These are phyloP conservation scores for Andrena flavipes DNA, from an alignment of 2,888 invertebrate species.

Conservation along the genomic window DNA sequence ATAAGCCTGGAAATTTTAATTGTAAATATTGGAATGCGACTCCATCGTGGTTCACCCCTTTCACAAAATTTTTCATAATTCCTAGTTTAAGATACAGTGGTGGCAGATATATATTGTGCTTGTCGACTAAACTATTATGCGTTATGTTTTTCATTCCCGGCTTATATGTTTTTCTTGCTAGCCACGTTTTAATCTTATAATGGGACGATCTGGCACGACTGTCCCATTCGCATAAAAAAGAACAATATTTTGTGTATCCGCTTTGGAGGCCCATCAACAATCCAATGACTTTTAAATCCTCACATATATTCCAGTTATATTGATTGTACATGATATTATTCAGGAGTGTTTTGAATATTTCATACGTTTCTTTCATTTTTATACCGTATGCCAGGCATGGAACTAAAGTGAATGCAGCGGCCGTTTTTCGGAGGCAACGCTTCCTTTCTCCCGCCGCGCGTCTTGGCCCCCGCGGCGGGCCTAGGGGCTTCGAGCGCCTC, in stretches of 20 bases:
- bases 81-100: constrained; percentile 9
- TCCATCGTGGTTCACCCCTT: neutral
- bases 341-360: neutral
- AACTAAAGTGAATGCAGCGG: too few species aligned
- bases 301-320: neutral
- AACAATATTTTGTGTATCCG: constrained; percentile 70
- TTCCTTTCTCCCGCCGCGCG: too few species aligned
- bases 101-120: constrained; percentile 1
- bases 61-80: too few species aligned
- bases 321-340: neutral
- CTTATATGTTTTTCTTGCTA: neutral
- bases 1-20: constrained; percentile 1
- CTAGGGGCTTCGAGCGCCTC: too few species aligned
- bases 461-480: too few species aligned
- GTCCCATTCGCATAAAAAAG: constrained; percentile 72
- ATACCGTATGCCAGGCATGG: neutral
- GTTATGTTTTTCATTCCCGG: constrained; percentile 12
- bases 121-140: neutral
- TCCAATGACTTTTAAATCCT: constrained; percentile 53
- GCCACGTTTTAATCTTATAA: constrained; percentile 32
- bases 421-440: too few species aligned
- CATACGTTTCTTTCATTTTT: neutral
- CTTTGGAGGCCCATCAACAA: constrained; percentile 72
- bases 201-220: constrained; percentile 68
- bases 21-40: constrained; percentile 1